Percentiles rank a stretch among this genome's conserved stretches.
These are phyloP conservation scores for Geopemphigus sp. DNA, from an alignment of 1,140 invertebrate species.

Conservation along the genomic window DNA sequence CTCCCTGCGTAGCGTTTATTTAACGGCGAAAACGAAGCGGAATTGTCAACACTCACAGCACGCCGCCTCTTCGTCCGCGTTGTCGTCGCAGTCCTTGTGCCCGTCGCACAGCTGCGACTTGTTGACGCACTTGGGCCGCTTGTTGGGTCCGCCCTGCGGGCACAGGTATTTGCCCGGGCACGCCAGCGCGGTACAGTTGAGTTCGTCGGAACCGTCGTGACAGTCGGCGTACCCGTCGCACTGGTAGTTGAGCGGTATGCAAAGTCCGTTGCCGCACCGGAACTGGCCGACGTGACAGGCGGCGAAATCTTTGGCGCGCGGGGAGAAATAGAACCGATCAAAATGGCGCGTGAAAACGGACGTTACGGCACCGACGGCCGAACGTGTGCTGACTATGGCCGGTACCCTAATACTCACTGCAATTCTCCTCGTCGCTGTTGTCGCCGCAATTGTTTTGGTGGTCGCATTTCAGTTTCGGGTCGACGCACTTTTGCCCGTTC, in stretches of 20 bases:
- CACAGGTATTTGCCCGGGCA: constrained; percentile 93
- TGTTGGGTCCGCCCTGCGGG: constrained; percentile 68
- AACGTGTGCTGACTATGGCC: no score
- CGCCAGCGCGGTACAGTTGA: constrained; percentile 81
- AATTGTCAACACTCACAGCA: constrained; percentile 75
- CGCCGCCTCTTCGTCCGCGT: constrained; percentile 81
- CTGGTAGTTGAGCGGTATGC: constrained; percentile 80
- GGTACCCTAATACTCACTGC: constrained; percentile 76
- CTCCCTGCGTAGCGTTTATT: no score
- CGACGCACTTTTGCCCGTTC: constrained; percentile 79
- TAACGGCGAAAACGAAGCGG: no score
- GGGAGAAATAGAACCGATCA: constrained; percentile 30
- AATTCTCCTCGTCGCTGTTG: constrained; percentile 82
- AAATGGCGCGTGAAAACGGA: background rate
- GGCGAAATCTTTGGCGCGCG: constrained; percentile 70
- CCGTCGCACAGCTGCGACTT: constrained; percentile 85
- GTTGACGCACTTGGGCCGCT: constrained; percentile 81
- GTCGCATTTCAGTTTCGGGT: constrained; percentile 77
- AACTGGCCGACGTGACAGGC: constrained; percentile 88
- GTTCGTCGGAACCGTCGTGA: constrained; percentile 83
- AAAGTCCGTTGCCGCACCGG: constrained; percentile 87
- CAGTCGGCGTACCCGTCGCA: constrained; percentile 84
- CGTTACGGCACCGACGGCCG: background rate
- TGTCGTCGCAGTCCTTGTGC: constrained; percentile 83
- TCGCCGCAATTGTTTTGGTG: constrained; percentile 86